Base-by-base conservation (phyloP, 1,140 invertebrate species). In the Lordiphosa collinella region DNA sequence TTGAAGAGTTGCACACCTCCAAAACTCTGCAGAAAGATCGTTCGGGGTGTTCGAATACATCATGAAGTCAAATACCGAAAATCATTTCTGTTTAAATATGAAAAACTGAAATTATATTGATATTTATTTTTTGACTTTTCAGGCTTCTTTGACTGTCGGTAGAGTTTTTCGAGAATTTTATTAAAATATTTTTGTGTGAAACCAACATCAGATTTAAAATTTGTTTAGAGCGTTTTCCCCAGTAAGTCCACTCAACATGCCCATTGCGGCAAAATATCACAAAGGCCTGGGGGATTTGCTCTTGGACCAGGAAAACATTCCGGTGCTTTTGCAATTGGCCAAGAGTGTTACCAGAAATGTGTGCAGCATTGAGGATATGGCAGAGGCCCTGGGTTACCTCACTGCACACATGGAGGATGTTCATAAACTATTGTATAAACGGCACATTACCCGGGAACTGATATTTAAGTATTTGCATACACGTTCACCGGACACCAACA, bases 381-480 rank as follows among this genome's bases (percentile, higher is more conserved):
- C 67, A 91, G 91, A 91, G 29, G 91, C 91, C 2, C 66, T 90
- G 4, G 65, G 89, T 34, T 86, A 79, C 9, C 87, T 91, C 9
- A 65, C 89, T 7, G 80, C 86, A 12, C 90, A 91, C 55, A 85
- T 89, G 1, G 55, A 70, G 3, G 88, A 90, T 53, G 55, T 72
- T 5, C 34, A 76, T 47, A 88, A 87, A 16, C 62, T 91, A 25
- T 63, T 91, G 1, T 87, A 76, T 31, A 89, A 91, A 53, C 90
- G 90, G 53, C 49, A 70, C 9, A 69, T 92, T 1, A 91, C 90
- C 1, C 89, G 76, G 53, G 89, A 90, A 41, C 48, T 90, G 13
- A 50, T 92, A 0, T 91, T 90, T 46, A 78, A 76, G 37, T 92
- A 91, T 63, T 57, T 91, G 6, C 86, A 90, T 55, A 63, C 68